phyloP scores from a whole-genome alignment of 2,797 vertebrate species.

The Siniperca undulata region DNA sequence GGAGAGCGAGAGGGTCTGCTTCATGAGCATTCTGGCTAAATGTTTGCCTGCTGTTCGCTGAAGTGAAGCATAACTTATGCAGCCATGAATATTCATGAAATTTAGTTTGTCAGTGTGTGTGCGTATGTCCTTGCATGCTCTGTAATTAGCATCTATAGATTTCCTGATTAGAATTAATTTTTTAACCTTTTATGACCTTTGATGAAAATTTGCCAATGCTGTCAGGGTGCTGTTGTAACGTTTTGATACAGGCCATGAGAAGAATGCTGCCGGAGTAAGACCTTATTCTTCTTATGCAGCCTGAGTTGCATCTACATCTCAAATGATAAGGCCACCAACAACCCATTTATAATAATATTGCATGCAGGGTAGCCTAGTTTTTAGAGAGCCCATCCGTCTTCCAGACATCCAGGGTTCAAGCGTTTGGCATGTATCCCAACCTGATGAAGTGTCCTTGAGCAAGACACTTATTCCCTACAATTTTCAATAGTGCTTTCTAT shows the following conservation, averaged over 20 bases:
- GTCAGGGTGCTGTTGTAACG: conserved; percentile 31
- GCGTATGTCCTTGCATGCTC: conserved; percentile 50
- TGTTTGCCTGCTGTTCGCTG: conserved; percentile 76
- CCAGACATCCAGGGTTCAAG: conserved; percentile 43
- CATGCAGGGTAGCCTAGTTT: conserved; percentile 47
- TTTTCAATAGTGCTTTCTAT: conserved; percentile 23
- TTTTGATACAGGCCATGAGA: conserved; percentile 34
- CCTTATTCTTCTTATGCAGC: conserved; percentile 14
- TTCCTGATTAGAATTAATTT: conserved; percentile 70
- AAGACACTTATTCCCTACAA: conserved; percentile 37
- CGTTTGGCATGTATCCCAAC: conserved; percentile 49
- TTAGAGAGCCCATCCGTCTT: conserved; percentile 56
- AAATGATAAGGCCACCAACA: conserved; percentile 48
- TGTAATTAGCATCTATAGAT: conserved; percentile 80
- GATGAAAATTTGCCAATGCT: conserved; percentile 59
- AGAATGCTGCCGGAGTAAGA: conserved; percentile 17
- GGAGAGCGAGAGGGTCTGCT: conserved; percentile 38
- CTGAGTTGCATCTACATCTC: conserved; percentile 29
- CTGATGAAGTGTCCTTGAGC: conserved; percentile 60
- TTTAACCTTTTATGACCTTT: conserved; percentile 78
- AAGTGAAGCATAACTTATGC: conserved; percentile 74
- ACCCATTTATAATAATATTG: conserved; percentile 39
- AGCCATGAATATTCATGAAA: conserved; percentile 81
- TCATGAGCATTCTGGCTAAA: conserved; percentile 70
- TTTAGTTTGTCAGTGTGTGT: conserved; percentile 46